A percentile compares a stretch with the other conserved stretches of the same genome.
Conservation (phyloP, 2,113 vertebrate species). For the Acanthochromis polyacanthus region DNA sequence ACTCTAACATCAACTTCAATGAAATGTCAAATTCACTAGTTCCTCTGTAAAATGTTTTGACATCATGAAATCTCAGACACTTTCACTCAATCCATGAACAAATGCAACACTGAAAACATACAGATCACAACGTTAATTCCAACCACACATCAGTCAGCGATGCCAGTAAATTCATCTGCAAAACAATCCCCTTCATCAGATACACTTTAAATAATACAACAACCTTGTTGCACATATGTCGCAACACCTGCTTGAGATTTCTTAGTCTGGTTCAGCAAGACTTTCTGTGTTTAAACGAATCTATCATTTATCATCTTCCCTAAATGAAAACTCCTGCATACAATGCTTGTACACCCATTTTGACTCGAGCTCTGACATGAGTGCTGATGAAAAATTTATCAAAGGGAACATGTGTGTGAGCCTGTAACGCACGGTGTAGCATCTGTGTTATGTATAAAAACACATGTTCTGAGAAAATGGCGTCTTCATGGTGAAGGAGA, state of each 20-base stretch:
- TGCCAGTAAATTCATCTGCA: background rate
- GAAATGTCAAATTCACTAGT: too few species aligned
- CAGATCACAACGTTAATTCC: background rate
- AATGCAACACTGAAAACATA: background rate
- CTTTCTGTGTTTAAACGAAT: slow-evolving; percentile 29
- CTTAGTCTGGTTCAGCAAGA: slow-evolving; percentile 4
- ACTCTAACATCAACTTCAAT: too few species aligned
- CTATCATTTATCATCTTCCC: slow-evolving; percentile 53
- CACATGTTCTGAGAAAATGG: slow-evolving; percentile 19
- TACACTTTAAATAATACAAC: slow-evolving; percentile 41
- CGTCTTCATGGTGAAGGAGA: background rate
- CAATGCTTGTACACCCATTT: background rate
- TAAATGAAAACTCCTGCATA: slow-evolving; percentile 17
- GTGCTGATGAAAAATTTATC: slow-evolving; percentile 63
- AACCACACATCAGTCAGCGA: background rate
- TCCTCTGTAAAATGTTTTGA: background rate
- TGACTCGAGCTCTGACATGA: slow-evolving; percentile 34
- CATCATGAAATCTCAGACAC: background rate
- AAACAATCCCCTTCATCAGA: background rate
- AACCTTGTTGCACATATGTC: slow-evolving; percentile 31
- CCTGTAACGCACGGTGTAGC: background rate
- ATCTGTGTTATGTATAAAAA: slow-evolving; percentile 26
- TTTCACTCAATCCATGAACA: background rate
- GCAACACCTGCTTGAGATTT: slow-evolving; percentile 44
- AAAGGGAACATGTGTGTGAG: slow-evolving; percentile 38